Evolutionary conservation across 2,797 vertebrate genomes (phyloP), one percentile per base, ranked within the genome.

Genomic region (Tapera naevia): DNA sequence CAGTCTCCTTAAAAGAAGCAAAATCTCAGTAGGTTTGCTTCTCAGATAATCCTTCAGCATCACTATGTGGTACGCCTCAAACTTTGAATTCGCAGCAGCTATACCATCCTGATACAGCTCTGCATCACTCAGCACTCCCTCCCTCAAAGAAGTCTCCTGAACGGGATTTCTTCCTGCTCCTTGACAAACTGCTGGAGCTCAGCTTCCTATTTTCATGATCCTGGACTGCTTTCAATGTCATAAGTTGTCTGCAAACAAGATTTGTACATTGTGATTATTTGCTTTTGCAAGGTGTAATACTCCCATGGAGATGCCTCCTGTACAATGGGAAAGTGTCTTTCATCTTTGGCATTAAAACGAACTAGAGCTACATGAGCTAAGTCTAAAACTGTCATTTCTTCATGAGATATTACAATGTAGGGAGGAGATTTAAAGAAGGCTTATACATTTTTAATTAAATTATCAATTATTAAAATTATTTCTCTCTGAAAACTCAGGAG

Each of bases 11-110:
- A 1, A 66, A 62, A 67, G 43, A 72, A 27, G 25, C 17, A 43
- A 81, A 78, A 57, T 62, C 65, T 33, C 54, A 51, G 16, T 4
- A 1, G 30, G 23, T 53, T 78, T 62, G 30, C 17, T 41, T 57
- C 64, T 65, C 17, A 28, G 37, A 35, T 43, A 43, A 24, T 41
- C 43, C 48, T 67, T 67, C 66, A 62, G 33, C 14, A n/a, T 57
- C 30, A 25, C 23, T 35, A 0, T 6, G n/a, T n/a, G 37, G 4
- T 62, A 25, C 2, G 2, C 13, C n/a, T 62, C 1, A 1, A 62
- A 61, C n/a, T 33, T 45, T 24, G 18, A 61, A 56, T 32, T 61
- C 33, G 13, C 17, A 60, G 70, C 41, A 61, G 37, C 76, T 73
- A 30, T 32, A 37, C 19, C 10, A 35, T 78, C 15, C 66, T 51